phyloP scores from a whole-genome alignment of 2,888 invertebrate species.

The Limnephilus lunatus region DNA sequence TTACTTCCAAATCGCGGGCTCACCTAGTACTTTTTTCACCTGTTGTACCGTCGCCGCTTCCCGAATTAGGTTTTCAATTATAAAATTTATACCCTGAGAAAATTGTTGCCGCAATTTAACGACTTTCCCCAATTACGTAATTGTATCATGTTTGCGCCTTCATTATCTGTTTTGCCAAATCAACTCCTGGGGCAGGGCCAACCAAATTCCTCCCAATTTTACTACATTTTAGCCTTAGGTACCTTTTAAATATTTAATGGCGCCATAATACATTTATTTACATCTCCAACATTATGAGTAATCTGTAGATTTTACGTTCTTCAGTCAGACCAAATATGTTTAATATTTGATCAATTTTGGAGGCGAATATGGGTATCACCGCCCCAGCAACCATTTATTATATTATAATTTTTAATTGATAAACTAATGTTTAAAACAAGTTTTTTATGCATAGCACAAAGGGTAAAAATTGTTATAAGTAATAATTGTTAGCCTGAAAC shows the following conservation, averaged over 20 bases:
- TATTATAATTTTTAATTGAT: too few relatives aligned
- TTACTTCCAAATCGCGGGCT: not conserved
- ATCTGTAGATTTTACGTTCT: not conserved
- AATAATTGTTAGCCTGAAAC: too few relatives aligned
- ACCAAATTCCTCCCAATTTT: not conserved
- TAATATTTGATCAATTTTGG: too few relatives aligned
- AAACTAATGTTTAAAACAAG: too few relatives aligned
- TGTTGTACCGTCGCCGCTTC: conserved; percentile 25
- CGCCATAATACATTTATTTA: not conserved
- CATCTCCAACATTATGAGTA: not conserved
- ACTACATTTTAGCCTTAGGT: not conserved
- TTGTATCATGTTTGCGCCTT: conserved; percentile 64
- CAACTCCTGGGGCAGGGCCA: conserved; percentile 33
- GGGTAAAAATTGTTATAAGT: too few relatives aligned
- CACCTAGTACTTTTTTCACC: not conserved
- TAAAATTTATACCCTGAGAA: conserved; percentile 61
- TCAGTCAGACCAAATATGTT: not conserved
- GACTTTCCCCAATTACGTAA: conserved; percentile 65
- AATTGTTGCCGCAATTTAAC: conserved; percentile 62
- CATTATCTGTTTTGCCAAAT: conserved; percentile 60
- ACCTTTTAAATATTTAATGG: not conserved
- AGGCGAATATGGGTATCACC: too few relatives aligned
- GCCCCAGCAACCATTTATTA: too few relatives aligned
- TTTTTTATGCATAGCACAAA: too few relatives aligned
- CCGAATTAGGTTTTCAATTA: conserved; percentile 66